phyloP scores from a whole-genome alignment of 2,888 invertebrate genomes.

The Phyllotreta striolata region DNA sequence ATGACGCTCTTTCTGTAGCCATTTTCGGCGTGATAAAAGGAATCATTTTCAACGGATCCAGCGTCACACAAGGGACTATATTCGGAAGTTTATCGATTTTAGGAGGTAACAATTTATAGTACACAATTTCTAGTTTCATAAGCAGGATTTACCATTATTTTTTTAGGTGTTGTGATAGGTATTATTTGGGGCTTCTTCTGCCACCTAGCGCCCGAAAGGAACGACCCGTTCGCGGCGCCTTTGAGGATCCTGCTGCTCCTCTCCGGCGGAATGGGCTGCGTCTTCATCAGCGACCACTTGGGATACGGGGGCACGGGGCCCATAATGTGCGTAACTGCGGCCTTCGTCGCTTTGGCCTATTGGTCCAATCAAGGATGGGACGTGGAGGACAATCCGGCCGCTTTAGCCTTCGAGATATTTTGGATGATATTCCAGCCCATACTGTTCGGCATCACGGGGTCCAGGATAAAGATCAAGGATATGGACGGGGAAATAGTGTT shows the following conservation, averaged over 20 bases:
- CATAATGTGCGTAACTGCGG: slow-evolving; percentile 80
- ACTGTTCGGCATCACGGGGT: slow-evolving; percentile 76
- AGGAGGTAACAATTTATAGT: slow-evolving; percentile 62
- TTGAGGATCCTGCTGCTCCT: slow-evolving; percentile 81
- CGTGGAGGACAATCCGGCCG: slow-evolving; percentile 85
- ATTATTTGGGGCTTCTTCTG: slow-evolving; percentile 80
- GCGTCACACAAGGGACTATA: slow-evolving; percentile 73
- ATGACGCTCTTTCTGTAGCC: slow-evolving; percentile 95
- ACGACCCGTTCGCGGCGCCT: slow-evolving; percentile 78
- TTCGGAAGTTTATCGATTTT: slow-evolving; percentile 84
- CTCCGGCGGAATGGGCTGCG: slow-evolving; percentile 81
- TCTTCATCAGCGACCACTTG: slow-evolving; percentile 72
- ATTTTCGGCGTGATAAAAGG: slow-evolving; percentile 89
- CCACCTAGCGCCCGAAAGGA: slow-evolving; percentile 84
- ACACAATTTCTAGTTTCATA: no score
- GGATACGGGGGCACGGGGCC: slow-evolving; percentile 80
- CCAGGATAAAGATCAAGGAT: slow-evolving; percentile 84
- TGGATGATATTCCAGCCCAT: slow-evolving; percentile 98
- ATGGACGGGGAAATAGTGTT: slow-evolving; percentile 75
- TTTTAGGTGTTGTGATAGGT: slow-evolving; percentile 69
- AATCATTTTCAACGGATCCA: slow-evolving; percentile 83
- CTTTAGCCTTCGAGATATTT: slow-evolving; percentile 86
- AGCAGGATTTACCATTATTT: background rate
- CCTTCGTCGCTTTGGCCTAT: slow-evolving; percentile 81
- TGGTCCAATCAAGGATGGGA: slow-evolving; percentile 88